A percentile compares a stretch with the other conserved stretches of the same genome.
phyloP scores from a whole-genome alignment of 2,797 vertebrate species.

The Gymnocypris eckloni region DNA sequence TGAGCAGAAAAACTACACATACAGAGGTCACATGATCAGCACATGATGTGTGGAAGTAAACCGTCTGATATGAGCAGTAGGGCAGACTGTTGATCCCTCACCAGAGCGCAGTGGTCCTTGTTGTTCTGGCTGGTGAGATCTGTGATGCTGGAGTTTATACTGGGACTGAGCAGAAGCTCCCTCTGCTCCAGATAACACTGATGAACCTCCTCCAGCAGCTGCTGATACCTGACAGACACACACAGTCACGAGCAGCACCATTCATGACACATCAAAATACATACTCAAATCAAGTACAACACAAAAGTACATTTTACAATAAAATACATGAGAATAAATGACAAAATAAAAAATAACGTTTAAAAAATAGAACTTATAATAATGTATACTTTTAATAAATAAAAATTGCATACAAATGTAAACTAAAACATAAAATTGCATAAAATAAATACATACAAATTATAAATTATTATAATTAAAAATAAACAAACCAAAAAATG shows the following conservation, averaged over 20 bases:
- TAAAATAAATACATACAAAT: too few species aligned
- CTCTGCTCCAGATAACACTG: constrained; percentile 96
- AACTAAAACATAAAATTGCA: too few species aligned
- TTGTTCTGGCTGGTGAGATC: constrained; percentile 94
- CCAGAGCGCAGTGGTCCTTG: constrained; percentile 98
- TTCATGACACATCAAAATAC: neutral
- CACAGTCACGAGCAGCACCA: too few species aligned
- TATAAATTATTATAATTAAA: too few species aligned
- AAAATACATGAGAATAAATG: too few species aligned
- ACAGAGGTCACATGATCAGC: neutral
- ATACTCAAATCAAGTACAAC: too few species aligned
- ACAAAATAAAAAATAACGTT: too few species aligned
- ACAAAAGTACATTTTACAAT: too few species aligned
- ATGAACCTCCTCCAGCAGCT: constrained; percentile 92
- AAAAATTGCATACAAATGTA: too few species aligned
- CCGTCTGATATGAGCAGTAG: neutral
- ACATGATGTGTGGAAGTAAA: neutral
- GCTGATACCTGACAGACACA: constrained; percentile 84
- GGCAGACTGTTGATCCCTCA: constrained; percentile 60
- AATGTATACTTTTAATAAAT: too few species aligned
- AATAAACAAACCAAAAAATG: too few species aligned
- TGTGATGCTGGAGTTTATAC: constrained; percentile 93
- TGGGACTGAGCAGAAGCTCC: constrained; percentile 90
- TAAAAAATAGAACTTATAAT: too few species aligned
- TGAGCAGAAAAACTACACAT: neutral